Conservation (phyloP, 2,888 invertebrate species). For the Chouioia cunea region DNA sequence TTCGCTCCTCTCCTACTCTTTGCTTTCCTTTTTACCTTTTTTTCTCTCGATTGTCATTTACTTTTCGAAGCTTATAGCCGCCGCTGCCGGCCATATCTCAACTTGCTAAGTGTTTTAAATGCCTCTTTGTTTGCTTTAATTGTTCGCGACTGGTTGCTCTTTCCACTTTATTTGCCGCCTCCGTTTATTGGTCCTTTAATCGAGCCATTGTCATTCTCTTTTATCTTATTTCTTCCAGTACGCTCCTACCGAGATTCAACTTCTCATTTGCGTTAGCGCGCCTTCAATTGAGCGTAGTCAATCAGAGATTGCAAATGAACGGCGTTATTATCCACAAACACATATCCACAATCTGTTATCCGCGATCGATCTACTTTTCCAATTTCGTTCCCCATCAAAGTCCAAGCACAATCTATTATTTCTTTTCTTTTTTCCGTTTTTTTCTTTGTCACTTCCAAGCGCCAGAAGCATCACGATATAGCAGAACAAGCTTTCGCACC, state of each 20-base stretch:
- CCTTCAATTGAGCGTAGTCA: too few relatives aligned
- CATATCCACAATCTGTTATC: background rate
- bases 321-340: too few relatives aligned
- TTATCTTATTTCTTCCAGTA: background rate
- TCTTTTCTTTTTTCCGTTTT: background rate
- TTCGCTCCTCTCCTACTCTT: too few relatives aligned
- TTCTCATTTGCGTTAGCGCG: too few relatives aligned
- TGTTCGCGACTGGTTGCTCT: slow-evolving; percentile 12
- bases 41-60: slow-evolving; percentile 25
- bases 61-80: slow-evolving; percentile 27
- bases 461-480: slow-evolving; percentile 18
- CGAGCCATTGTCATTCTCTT: slow-evolving; percentile 2
- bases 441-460: background rate
- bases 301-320: too few relatives aligned
- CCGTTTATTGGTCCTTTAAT: slow-evolving; percentile 20
- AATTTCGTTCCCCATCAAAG: background rate
- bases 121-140: slow-evolving; percentile 33
- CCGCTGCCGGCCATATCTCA: slow-evolving; percentile 5
- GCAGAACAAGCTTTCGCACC: slow-evolving; percentile 33
- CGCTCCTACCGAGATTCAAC: too few relatives aligned
- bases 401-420: slow-evolving; percentile 14
- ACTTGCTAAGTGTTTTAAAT: slow-evolving; percentile 31
- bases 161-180: slow-evolving; percentile 3
- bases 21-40: background rate
- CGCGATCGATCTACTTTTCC: background rate